Conservation (phyloP, 2,888 invertebrate genomes). For the Caenorhabditis sulstoni region DNA sequence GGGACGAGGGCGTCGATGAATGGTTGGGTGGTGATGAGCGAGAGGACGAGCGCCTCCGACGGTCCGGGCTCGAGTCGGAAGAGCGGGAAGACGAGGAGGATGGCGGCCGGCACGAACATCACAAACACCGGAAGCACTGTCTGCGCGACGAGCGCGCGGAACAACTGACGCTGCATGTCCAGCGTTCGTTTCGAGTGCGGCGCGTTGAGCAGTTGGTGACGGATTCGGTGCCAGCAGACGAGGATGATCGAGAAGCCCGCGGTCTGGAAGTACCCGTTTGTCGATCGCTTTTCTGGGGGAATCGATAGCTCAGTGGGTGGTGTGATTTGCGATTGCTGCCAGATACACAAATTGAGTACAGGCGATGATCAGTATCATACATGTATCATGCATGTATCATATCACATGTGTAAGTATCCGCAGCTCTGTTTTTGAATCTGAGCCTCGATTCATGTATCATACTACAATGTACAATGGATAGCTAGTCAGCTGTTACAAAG, state of each 20-base stretch:
- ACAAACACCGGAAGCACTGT: conserved; percentile 34
- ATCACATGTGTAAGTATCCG: too few relatives aligned
- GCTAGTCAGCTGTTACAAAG: too few relatives aligned
- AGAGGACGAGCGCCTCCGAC: background rate
- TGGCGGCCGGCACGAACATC: conserved; percentile 37
- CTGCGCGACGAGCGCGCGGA: conserved; percentile 32
- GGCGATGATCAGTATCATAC: too few relatives aligned
- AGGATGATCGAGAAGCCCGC: conserved; percentile 19
- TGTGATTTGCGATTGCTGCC: too few relatives aligned
- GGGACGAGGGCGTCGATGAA: conserved; percentile 35
- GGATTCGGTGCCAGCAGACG: conserved; percentile 31
- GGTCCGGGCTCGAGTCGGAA: conserved; percentile 29
- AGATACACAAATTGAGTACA: too few relatives aligned
- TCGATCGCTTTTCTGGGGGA: too few relatives aligned
- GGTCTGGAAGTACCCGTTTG: too few relatives aligned
- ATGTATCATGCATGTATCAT: too few relatives aligned
- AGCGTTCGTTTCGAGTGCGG: conserved; percentile 20
- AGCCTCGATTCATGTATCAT: too few relatives aligned
- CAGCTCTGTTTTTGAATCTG: too few relatives aligned
- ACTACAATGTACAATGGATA: too few relatives aligned
- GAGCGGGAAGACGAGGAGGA: conserved; percentile 31
- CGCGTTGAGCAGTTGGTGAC: background rate
- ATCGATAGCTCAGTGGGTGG: too few relatives aligned
- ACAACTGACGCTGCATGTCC: conserved; percentile 37
- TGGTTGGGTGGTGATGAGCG: conserved; percentile 27